Evolutionary conservation across 2,888 invertebrate species (phyloP), one percentile per base, ranked within the genome.

Genomic region (Cataglyphis rosenhaueri): DNA sequence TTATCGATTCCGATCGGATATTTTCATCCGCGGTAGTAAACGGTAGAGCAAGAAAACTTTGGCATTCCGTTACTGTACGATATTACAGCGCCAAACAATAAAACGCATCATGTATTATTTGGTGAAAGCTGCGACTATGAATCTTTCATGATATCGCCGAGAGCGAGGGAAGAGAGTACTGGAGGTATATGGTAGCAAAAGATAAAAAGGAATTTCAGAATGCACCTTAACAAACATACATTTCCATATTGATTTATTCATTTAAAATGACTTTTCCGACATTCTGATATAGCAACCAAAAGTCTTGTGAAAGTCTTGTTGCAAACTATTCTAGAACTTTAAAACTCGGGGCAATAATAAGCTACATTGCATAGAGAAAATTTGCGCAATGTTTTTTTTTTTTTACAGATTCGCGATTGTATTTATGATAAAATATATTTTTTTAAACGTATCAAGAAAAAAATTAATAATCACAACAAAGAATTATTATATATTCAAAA

Each of bases 101-200:
- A 83, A 81, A 65, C 64, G 71, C 70, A 38, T 65, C 81, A 78
- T 85, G 68, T 68, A 73, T 79, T 83, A 85, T 83, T 83, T 83
- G 48, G 41, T 41, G 32, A 74, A 66, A 59, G 66, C 35, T 52
- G 48, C 75, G 62, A 18, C 21, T 35, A 79, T 85, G 84, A 85
- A 85, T 85, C 64, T 84, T 85, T 82, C 84, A 84, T 76, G 73
- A 71, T 84, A 66, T 65, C 76, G 55, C 75, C 61, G 76, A 18
- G 70, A 84, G 82, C 29, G 35, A 52, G 65, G 0, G 9, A 3
- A 29, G 55, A 68, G 70, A 75, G 68, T 76, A 41, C 35, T 10
- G 10, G 71, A 21, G 41, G n/a, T 52, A 52, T 15, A 5, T n/a
- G 12, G 44, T 25, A 65, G 64, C 52, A 32, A 21, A 29, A 9